These are phyloP conservation scores for Baronia brevicornis DNA, from an alignment of 2,888 invertebrate species.

Conservation along the genomic window DNA sequence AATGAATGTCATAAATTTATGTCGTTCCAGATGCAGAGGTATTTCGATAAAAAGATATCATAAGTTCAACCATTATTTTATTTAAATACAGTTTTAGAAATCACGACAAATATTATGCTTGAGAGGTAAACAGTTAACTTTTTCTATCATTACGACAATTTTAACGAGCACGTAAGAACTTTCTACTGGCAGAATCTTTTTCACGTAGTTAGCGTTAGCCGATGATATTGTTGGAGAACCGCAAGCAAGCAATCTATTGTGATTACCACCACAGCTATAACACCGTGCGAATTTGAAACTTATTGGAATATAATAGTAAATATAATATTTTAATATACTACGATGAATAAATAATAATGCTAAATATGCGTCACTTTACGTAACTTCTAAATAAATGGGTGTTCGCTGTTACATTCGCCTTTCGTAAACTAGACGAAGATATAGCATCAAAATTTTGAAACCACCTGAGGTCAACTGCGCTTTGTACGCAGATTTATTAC, in stretches of 20 bases:
- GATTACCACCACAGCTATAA: no score
- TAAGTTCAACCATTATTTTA: no score
- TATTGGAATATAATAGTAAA: no score
- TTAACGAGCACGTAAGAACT: conserved; percentile 16
- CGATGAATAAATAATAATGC: conserved; percentile 28
- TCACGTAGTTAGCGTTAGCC: background rate
- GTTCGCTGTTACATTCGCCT: conserved; percentile 40
- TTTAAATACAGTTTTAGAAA: no score
- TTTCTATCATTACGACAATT: conserved; percentile 16
- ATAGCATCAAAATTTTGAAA: conserved; percentile 61
- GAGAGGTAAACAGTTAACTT: background rate
- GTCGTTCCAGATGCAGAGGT: no score
- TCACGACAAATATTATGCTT: no score
- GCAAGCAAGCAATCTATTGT: conserved; percentile 8
- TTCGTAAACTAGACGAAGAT: conserved; percentile 57
- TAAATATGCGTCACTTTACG: conserved; percentile 12
- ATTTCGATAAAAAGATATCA: no score
- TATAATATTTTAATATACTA: no score
- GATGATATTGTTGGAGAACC: background rate
- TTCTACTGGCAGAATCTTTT: conserved; percentile 13
- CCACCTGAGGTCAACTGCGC: conserved; percentile 40
- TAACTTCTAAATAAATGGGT: conserved; percentile 32
- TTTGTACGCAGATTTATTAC: conserved; percentile 40
- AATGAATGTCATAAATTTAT: no score
- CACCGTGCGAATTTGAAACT: no score